A percentile compares a stretch with the other conserved stretches of the same genome.
These are phyloP conservation scores for Eulemur coronatus DNA, from an alignment of 2,797 vertebrate genomes.

Conservation along the genomic window DNA sequence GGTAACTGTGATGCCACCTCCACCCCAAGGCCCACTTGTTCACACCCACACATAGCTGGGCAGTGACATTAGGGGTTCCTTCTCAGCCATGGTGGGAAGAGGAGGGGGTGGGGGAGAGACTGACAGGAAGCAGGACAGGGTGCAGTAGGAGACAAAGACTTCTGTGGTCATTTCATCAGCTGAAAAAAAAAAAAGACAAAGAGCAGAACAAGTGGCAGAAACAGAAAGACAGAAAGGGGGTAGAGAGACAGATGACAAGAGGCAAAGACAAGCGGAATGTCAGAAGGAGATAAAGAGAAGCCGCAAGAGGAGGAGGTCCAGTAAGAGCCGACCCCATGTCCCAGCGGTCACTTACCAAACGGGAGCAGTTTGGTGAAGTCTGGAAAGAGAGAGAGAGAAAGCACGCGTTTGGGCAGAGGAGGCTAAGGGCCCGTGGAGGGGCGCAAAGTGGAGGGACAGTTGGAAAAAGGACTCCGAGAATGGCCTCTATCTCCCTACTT, in stretches of 20 bases:
- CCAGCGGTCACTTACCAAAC: slow-evolving; percentile 89
- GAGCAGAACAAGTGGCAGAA: not conserved
- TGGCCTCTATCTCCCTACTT: slow-evolving; percentile 73
- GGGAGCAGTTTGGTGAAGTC: slow-evolving; percentile 87
- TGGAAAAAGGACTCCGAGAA: not conserved
- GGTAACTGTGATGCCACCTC: slow-evolving; percentile 41
- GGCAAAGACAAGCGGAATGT: not conserved
- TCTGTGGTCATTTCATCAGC: not conserved
- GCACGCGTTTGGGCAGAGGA: slow-evolving; percentile 78
- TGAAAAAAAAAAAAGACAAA: not conserved
- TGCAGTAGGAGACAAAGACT: not conserved
- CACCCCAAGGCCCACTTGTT: slow-evolving; percentile 5
- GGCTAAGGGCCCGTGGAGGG: slow-evolving; percentile 70
- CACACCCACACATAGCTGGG: not conserved
- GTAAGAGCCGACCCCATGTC: not conserved
- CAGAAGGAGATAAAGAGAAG: slow-evolving; percentile 42
- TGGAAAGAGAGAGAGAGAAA: slow-evolving; percentile 88
- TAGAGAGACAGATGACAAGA: not conserved
- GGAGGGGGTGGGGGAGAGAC: not conserved
- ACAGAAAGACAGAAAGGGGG: not conserved
- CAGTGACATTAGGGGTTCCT: not conserved
- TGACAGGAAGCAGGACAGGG: not conserved
- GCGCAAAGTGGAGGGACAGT: slow-evolving; percentile 55
- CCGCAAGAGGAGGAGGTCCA: not conserved
- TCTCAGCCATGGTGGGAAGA: not conserved